Evolutionary conservation across 2,113 vertebrate species (phyloP).

Genomic region (Xiphorhynchus elegans): DNA sequence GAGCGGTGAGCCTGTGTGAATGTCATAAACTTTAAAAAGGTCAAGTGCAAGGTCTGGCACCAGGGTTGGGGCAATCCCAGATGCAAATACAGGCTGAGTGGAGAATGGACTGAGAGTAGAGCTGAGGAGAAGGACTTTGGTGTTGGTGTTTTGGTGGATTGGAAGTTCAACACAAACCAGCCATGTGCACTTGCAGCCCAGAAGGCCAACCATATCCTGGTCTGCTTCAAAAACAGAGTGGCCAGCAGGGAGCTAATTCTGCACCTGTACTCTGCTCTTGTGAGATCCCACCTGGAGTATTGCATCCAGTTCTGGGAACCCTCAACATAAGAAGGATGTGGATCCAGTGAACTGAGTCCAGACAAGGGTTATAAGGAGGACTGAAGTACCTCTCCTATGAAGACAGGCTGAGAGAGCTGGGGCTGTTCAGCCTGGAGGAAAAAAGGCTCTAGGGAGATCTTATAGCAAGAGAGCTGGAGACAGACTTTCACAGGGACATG

Average conservation of each 20-base stretch:
- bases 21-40: not conserved
- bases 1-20: not conserved
- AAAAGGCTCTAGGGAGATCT: not conserved
- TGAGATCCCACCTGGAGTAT: not conserved
- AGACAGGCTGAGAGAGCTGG: not conserved
- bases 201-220: not conserved
- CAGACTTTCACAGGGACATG: not conserved
- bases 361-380: not conserved
- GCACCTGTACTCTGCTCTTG: not conserved
- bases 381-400: not conserved
- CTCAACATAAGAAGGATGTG: fast-evolving
- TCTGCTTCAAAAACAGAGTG: not conserved
- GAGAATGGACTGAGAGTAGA: not conserved
- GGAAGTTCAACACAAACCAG: not conserved
- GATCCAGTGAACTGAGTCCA: not conserved
- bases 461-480: not conserved
- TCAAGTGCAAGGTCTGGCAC: not conserved
- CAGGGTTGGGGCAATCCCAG: not conserved
- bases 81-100: not conserved
- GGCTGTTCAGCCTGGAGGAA: not conserved
- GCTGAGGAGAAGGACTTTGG: not conserved
- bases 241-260: not conserved
- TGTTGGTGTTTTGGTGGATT: not conserved
- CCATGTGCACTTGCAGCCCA: not conserved
- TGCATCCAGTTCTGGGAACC: not conserved